Base-by-base conservation (phyloP, 2,113 vertebrate genomes). In the Nibea albiflora region DNA sequence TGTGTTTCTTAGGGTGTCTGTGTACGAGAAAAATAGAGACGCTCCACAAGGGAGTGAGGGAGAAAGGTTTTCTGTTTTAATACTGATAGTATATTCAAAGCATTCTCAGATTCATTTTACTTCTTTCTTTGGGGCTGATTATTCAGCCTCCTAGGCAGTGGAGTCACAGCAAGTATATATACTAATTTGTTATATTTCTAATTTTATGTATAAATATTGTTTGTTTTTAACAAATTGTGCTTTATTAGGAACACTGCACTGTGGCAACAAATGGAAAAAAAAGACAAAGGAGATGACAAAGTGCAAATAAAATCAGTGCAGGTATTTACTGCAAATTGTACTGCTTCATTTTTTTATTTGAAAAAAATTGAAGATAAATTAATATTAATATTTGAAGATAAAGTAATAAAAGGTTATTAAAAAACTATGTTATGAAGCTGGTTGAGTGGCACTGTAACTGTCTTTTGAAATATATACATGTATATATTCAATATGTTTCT, bases 1-100 rank as follows among this genome's bases (percentile, higher is more conserved):
- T 75, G 16, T 67, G 26, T 77, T 76, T 85, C 4, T 73, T 20
- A 70, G 12, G 67, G 49, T 61, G 49, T 73, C 14, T 79, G 22
- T 67, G 26, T 24, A 20, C 54, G 54, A 69, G 35, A 60, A 35
- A 20, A 64, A 66, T 31, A 49, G n/a, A 54, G 4, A 73, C 77
- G 39, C 31, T 74, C 69, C 49, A 26, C 44, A 5, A 16, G 11
- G 49, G 61, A 54, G 49, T 0, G 26, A 58, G 12, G 0, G 19
- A 67, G 19, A 24, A 16, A 56, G 31, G 35, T 44, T 57, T 60
- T 11, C 31, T 70, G 67, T 73, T 79, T 56, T 17, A 28, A 68
- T 22, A 58, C 42, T 50, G 46, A 70, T 53, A 61, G 52, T 66
- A n/a, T n/a, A 60, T 68, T 56, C 17, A 50, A 62, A 69, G 69